Evolutionary conservation across 2,797 vertebrate species (phyloP), one percentile per base, ranked within the genome.

Genomic region (Aviceda cuculoides): DNA sequence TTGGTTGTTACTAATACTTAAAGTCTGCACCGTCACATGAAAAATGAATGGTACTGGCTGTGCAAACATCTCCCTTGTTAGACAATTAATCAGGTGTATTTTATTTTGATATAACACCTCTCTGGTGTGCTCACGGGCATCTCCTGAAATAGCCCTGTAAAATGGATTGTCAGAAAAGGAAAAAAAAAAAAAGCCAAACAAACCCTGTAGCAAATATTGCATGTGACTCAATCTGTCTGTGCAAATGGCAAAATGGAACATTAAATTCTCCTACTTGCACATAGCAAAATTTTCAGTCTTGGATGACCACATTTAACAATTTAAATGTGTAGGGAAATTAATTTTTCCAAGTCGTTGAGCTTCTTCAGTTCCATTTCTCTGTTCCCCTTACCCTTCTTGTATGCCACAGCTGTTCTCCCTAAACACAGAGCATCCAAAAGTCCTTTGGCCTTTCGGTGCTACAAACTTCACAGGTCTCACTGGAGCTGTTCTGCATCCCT

Each of bases 61-160:
- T 92, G 71, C 74, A 93, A 97, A 93, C 78, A 93, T 93, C 52
- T 89, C 56, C 53, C 78, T 89, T 95, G 83, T 93, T 96, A 94
- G 92, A 87, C 89, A 96, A 96, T 95, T 95, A 93, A 95, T 96
- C 97, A 96, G 78, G 49, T 93, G 71, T 93, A 87, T 63, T 96
- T 92, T 92, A 78, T 95, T 95, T 95, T 97, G 93, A 90, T 95
- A 71, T 65, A 94, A 16, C 63, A 96, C 74, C 63, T 89, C 75
- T 87, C 40, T 82, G 59, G 55, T 1, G 0, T 40, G 65, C 90
- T 89, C n/a, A 66, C 9, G 78, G 93, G 50, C 90, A 67, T 87
- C 56, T 91, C 68, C 78, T 89, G 78, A 82, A 95, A 90, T 56
- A 21, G 4, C n/a, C 15, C 49, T 65, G 28, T 85, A 85, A 95